Percentiles rank a stretch among this genome's conserved stretches.
Evolutionary conservation across 1,140 invertebrate genomes (phyloP).

Genomic region (Macrobrachium nipponense): DNA sequence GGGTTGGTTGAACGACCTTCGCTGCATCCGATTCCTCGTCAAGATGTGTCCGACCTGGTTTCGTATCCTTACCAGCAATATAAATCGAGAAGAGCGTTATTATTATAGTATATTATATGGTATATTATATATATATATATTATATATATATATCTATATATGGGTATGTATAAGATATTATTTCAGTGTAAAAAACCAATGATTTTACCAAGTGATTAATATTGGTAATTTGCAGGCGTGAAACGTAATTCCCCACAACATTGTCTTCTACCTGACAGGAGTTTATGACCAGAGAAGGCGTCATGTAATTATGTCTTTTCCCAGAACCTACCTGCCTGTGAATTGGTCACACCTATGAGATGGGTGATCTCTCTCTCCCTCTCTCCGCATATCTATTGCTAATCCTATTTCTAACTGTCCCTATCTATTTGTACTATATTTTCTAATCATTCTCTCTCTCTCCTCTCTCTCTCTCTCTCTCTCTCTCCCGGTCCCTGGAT

Average conservation of each 20-base stretch:
- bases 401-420: too few species aligned
- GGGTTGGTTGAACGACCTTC: slow-evolving; percentile 34
- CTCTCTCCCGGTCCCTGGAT: too few species aligned
- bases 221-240: too few species aligned
- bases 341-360: too few species aligned
- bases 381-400: too few species aligned
- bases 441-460: too few species aligned
- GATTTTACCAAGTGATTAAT: too few species aligned
- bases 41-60: not conserved
- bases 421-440: too few species aligned
- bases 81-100: not conserved
- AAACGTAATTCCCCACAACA: not conserved
- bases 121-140: not conserved
- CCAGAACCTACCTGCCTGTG: too few species aligned
- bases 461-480: too few species aligned
- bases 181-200: too few species aligned
- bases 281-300: not conserved
- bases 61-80: not conserved
- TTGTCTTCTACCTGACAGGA: not conserved
- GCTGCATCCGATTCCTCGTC: not conserved
- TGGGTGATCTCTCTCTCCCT: too few species aligned
- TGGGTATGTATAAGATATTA: not conserved
- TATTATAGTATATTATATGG: not conserved
- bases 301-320: not conserved
- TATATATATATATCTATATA: not conserved